A percentile compares a stretch with the other conserved stretches of the same genome.
Evolutionary conservation across 2,888 invertebrate genomes (phyloP).

Genomic region (Folsomia candida): DNA sequence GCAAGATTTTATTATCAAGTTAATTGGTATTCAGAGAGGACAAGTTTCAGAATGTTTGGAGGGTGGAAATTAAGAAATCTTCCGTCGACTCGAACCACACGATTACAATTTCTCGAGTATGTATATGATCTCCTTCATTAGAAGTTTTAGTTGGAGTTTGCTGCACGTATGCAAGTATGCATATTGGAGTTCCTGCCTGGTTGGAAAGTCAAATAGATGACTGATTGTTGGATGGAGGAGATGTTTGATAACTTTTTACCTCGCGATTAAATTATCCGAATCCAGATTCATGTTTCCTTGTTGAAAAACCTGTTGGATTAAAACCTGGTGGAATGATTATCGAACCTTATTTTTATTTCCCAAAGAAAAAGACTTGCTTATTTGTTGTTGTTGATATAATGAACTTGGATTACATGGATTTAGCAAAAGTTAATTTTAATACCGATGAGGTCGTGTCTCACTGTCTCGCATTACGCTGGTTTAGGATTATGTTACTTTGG

Average conservation of each 20-base stretch:
- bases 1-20: not conserved
- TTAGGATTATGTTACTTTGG: too few species aligned
- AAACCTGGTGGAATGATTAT: not conserved
- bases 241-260: not conserved
- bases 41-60: slow-evolving; percentile 6
- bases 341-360: not conserved
- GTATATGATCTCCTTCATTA: not conserved
- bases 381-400: not conserved
- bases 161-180: too few species aligned
- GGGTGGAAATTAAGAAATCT: slow-evolving; percentile 31
- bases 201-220: not conserved
- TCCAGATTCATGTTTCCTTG: not conserved
- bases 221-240: not conserved
- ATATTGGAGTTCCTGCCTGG: too few species aligned
- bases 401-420: not conserved
- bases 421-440: not conserved
- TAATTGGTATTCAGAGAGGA: slow-evolving; percentile 24
- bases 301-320: not conserved
- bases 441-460: not conserved
- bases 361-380: too few species aligned
- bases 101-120: not conserved
- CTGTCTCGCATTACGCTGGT: too few species aligned
- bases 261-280: not conserved
- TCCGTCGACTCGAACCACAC: slow-evolving; percentile 8
- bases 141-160: not conserved